Evolutionary conservation across 2,113 vertebrate species (phyloP), one percentile per base, ranked within the genome.

Genomic region (Anarrhichthys ocellatus): DNA sequence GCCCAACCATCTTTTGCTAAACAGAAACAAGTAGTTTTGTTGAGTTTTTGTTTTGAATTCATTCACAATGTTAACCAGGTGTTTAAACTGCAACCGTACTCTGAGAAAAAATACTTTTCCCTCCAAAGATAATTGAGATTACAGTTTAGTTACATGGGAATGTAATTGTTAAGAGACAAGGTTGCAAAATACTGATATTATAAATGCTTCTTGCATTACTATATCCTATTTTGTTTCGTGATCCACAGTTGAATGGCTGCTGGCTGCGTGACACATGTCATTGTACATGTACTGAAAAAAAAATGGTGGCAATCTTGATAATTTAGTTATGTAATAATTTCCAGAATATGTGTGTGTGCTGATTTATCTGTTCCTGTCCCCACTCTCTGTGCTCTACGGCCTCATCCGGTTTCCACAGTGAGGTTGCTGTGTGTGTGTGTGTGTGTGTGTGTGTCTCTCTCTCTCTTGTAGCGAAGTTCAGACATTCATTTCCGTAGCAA

Each of bases 401-500:
- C 38, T 3, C 58, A 71, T 71, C 73, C 40, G 42, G 46, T 73
- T 65, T 74, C 38, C 73, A 65, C 72, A 71, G 73, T 32, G 32
- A 66, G 10, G 56, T 81, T 72, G 61, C 70, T 52, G 22, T 75
- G 15, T 74, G 44, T 74, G 59, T 48, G 68, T 70, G 42, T 62
- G 56, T 74, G 71, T 32, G 46, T 48, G 46, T 18, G 46, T 48
- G 46, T 48, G 46, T 62, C 48, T 58, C n/a, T 58, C 67, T 75
- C 42, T 44, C 36, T 81, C 46, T 62, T 1, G 15, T 38, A 46
- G 52, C 32, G 52, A 42, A 50, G 73, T 81, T 82, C 72, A 86
- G 83, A 80, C 81, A 63, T 74, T 84, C 2, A 79, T 87, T 88
- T 88, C 86, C 36, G 9, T 79, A 73, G 83, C 80, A 69, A 78